phyloP scores from a whole-genome alignment of 2,888 invertebrate species.

The Blomia tropicalis region DNA sequence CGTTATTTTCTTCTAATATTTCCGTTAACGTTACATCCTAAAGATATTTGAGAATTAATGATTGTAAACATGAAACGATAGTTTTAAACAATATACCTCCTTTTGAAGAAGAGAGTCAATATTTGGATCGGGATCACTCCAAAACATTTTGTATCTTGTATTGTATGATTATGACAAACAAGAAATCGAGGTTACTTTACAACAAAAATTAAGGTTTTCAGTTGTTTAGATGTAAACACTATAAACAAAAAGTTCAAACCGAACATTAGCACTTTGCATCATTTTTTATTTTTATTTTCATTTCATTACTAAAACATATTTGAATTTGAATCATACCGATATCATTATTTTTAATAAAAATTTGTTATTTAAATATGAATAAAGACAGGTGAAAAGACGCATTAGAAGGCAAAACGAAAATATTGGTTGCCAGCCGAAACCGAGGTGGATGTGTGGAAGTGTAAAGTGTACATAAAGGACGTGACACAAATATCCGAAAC shows the following conservation, averaged over 20 bases:
- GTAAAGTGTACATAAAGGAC: no score
- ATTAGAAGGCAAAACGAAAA: no score
- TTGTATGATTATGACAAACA: no score
- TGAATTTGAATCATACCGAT: neutral
- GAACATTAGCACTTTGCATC: neutral
- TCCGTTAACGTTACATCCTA: slow-evolving; percentile 78
- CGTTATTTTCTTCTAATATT: slow-evolving; percentile 82
- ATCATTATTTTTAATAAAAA: no score
- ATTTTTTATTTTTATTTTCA: neutral
- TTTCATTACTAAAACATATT: neutral
- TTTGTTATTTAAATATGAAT: no score
- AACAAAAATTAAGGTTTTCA: neutral
- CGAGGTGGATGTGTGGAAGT: no score
- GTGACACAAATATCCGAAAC: no score
- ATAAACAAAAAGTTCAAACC: no score
- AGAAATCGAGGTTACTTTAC: neutral
- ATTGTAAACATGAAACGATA: neutral
- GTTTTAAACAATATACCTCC: neutral
- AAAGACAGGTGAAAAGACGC: no score
- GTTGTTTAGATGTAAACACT: neutral
- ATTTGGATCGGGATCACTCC: neutral
- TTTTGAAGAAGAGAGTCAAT: neutral
- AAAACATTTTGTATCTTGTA: slow-evolving; percentile 9
- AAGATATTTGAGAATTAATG: slow-evolving; percentile 2
- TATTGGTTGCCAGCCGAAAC: no score